phyloP scores from a whole-genome alignment of 2,113 vertebrate genomes.

The Actenoides hombroni region DNA sequence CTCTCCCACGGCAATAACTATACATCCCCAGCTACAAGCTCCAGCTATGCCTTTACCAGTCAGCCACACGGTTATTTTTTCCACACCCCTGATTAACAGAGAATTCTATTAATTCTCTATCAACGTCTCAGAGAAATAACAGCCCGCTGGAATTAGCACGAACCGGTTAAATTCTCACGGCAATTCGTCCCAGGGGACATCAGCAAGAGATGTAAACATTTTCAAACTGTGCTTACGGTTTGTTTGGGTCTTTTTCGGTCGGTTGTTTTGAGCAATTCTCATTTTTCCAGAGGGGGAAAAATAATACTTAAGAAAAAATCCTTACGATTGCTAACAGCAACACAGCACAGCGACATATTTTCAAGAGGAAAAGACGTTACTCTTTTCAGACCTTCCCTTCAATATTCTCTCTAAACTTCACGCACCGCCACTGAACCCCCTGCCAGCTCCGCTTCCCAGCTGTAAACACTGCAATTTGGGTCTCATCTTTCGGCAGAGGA shows the following conservation, averaged over 20 bases:
- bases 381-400: neutral
- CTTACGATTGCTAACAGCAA: neutral
- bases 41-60: neutral
- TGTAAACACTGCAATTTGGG: conserved; percentile 47
- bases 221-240: neutral
- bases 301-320: neutral
- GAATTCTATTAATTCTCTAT: no score
- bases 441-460: neutral
- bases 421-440: neutral
- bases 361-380: neutral
- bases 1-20: neutral
- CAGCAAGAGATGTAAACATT: neutral
- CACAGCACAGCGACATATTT: neutral
- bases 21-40: neutral
- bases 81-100: neutral
- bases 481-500: neutral
- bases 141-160: neutral
- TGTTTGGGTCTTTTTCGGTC: neutral
- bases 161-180: neutral
- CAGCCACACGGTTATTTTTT: neutral
- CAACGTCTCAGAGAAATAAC: neutral
- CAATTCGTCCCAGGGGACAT: neutral
- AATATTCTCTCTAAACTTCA: neutral
- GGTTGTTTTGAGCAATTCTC: neutral
- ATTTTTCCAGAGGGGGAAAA: neutral